These are phyloP conservation scores for Rotaria macrura DNA, from an alignment of 2,888 invertebrate genomes.

Conservation along the genomic window DNA sequence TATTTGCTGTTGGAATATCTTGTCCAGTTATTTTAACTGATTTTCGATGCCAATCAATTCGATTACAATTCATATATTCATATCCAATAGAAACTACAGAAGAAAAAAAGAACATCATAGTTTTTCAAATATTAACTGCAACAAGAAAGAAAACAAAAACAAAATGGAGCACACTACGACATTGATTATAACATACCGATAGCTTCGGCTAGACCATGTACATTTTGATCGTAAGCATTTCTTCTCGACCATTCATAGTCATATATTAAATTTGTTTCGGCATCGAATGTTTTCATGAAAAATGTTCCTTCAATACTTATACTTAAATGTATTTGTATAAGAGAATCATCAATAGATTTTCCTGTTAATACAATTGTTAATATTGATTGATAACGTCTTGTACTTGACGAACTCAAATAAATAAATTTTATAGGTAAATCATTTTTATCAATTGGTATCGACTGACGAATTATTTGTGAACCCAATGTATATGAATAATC, in stretches of 20 bases:
- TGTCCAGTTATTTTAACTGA: conserved; percentile 85
- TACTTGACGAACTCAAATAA: conserved; percentile 79
- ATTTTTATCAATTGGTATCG: background rate
- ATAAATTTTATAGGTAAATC: background rate
- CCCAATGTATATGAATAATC: conserved; percentile 10
- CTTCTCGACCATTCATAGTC: conserved; percentile 95
- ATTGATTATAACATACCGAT: conserved; percentile 58
- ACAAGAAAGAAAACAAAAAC: conserved; percentile 28
- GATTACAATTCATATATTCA: conserved; percentile 74
- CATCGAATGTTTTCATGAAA: conserved; percentile 82
- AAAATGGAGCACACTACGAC: background rate
- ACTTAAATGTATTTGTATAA: conserved; percentile 37
- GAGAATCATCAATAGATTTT: conserved; percentile 40
- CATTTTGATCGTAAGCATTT: conserved; percentile 93
- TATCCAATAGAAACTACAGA: conserved; percentile 67
- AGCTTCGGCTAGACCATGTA: conserved; percentile 88
- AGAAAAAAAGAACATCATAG: conserved; percentile 20
- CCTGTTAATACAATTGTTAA: conserved; percentile 58
- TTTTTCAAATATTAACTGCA: too few relatives aligned
- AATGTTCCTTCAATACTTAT: conserved; percentile 76
- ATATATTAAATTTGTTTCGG: conserved; percentile 83
- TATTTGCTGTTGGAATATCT: conserved; percentile 87
- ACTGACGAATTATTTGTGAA: conserved; percentile 14
- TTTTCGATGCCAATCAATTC: conserved; percentile 83
- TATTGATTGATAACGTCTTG: conserved; percentile 82